phyloP scores from a whole-genome alignment of 2,113 vertebrate genomes.

The Nothoprocta perdicaria region DNA sequence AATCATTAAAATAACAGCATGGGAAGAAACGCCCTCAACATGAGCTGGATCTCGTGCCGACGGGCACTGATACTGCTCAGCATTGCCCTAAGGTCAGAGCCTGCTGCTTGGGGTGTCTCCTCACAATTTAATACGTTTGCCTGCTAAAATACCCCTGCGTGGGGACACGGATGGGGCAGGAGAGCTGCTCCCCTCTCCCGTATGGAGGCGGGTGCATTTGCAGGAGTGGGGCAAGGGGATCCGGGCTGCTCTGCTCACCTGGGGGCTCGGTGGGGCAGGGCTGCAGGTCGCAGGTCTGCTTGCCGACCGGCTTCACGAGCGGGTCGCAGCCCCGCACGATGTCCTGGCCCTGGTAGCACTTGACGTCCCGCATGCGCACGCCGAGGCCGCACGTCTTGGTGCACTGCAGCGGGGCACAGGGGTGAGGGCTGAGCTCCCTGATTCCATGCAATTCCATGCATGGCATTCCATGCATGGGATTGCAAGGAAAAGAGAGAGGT shows the following conservation, averaged over 20 bases:
- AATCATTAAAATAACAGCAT: constrained; percentile 46
- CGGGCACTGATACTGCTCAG: neutral
- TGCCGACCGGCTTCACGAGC: constrained; percentile 90
- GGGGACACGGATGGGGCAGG: neutral
- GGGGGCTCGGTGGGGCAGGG: constrained; percentile 95
- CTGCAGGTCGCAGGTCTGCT: constrained; percentile 94
- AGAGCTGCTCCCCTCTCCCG: neutral
- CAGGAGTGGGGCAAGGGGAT: no score
- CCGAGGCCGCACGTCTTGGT: constrained; percentile 95
- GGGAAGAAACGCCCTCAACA: neutral
- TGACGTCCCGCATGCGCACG: constrained; percentile 93
- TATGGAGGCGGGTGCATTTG: no score
- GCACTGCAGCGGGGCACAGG: constrained; percentile 79
- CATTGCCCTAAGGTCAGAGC: neutral
- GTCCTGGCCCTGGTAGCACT: constrained; percentile 95
- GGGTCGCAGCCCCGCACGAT: constrained; percentile 94
- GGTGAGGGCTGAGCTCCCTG: rapidly evolving
- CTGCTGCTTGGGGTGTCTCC: neutral
- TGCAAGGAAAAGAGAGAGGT: neutral
- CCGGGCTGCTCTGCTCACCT: constrained; percentile 73
- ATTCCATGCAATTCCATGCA: no score
- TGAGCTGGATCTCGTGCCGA: neutral
- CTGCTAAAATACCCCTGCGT: no score
- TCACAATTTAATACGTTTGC: neutral
- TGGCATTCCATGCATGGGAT: no score